A percentile compares a stretch with the other conserved stretches of the same genome.
phyloP scores from a whole-genome alignment of 2,113 vertebrate species.

The human (Homo sapiens) region DNA sequence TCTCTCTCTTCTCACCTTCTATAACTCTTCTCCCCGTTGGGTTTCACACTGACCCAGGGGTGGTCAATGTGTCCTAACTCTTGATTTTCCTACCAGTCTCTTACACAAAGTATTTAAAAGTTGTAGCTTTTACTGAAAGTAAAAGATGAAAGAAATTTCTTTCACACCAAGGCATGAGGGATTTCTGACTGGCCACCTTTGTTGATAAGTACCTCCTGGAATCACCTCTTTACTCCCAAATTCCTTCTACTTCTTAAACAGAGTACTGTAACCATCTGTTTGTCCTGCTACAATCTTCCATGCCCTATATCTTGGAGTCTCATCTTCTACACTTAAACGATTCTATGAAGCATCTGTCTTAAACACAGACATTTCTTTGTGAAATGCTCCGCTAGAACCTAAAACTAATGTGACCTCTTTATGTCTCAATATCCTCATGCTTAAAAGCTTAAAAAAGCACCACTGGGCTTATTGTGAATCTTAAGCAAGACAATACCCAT shows the following conservation, averaged over 20 bases:
- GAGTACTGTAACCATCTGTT: not conserved
- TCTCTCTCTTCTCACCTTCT: not conserved
- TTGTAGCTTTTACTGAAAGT: not conserved
- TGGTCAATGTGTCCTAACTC: not conserved
- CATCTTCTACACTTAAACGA: not conserved
- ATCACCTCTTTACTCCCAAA: not conserved
- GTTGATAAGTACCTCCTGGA: not conserved
- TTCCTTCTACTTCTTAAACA: not conserved
- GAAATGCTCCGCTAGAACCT: not conserved
- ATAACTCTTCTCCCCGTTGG: not conserved
- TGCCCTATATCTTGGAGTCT: not conserved
- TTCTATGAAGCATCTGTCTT: not conserved
- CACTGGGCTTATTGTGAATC: not conserved
- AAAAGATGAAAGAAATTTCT: not conserved
- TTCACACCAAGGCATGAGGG: not conserved
- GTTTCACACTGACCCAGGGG: not conserved
- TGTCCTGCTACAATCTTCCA: not conserved
- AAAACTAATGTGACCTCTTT: not conserved
- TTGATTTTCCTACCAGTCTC: not conserved
- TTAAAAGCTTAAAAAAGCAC: not conserved
- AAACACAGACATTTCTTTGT: not conserved
- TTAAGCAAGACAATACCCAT: not conserved
- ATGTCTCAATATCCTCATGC: not conserved
- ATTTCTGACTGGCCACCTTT: not conserved
- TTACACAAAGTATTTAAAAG: not conserved